phyloP scores from a whole-genome alignment of 1,140 invertebrate species.

The Drosophila miranda region DNA sequence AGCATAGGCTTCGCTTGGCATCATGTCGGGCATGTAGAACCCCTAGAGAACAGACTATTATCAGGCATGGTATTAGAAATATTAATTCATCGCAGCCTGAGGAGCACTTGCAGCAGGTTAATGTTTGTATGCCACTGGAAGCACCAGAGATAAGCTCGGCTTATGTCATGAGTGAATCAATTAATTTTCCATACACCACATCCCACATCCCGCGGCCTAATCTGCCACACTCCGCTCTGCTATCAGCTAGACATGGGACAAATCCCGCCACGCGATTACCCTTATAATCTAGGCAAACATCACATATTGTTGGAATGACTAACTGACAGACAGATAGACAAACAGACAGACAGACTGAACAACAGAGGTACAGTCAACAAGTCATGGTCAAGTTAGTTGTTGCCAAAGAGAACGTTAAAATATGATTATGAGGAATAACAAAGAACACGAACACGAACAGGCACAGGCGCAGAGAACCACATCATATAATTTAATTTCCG shows the following conservation, averaged over 20 bases:
- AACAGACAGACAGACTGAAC: no score
- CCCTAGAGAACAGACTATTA: conserved; percentile 1
- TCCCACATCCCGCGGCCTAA: not conserved
- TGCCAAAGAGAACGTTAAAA: conserved; percentile 5
- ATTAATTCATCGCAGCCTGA: not conserved
- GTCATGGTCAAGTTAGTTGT: conserved; percentile 37
- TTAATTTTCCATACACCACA: conserved; percentile 34
- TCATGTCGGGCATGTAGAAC: no score
- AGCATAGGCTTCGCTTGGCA: no score
- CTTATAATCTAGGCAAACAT: conserved; percentile 34
- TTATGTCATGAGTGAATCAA: conserved; percentile 59
- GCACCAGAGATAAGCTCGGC: conserved; percentile 47
- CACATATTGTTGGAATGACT: conserved; percentile 18
- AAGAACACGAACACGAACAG: conserved; percentile 3
- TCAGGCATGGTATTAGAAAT: conserved; percentile 9
- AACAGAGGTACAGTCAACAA: not conserved
- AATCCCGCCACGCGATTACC: conserved; percentile 37
- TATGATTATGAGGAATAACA: conserved; percentile 12
- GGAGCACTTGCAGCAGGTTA: not conserved
- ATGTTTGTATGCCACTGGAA: conserved; percentile 16
- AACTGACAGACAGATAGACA: conserved; percentile 4
- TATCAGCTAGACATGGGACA: conserved; percentile 44
- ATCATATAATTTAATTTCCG: conserved; percentile 35
- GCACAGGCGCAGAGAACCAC: not conserved
- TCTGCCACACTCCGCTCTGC: not conserved